Evolutionary conservation across 2,113 vertebrate genomes (phyloP).

Genomic region (Crotalus helleri): DNA sequence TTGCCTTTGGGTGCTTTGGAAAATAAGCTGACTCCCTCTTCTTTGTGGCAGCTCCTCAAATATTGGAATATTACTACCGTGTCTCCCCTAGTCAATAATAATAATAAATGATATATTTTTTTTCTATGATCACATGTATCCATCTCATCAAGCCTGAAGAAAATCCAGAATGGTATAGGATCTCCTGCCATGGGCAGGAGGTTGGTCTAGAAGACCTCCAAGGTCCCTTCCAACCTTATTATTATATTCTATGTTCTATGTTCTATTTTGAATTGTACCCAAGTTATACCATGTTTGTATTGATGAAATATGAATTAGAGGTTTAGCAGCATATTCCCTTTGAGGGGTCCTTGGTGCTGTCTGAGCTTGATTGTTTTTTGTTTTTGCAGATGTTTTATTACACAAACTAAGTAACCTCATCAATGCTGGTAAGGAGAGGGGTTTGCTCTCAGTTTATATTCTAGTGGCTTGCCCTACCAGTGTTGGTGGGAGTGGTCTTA

Average conservation of each 20-base stretch:
- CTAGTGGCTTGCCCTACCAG: neutral
- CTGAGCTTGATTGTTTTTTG: neutral
- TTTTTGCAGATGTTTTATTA: neutral
- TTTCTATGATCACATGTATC: neutral
- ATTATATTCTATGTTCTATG: neutral
- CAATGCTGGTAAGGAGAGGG: neutral
- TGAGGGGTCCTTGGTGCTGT: neutral
- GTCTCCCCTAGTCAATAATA: too few relatives aligned
- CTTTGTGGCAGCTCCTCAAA: too few relatives aligned
- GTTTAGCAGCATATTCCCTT: neutral
- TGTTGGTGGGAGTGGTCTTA: neutral
- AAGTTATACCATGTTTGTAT: neutral
- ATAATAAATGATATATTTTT: too few relatives aligned
- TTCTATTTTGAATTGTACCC: neutral
- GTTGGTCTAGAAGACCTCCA: neutral
- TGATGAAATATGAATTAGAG: neutral
- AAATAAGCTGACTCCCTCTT: too few relatives aligned
- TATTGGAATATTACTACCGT: too few relatives aligned
- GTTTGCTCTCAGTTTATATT: neutral
- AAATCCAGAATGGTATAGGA: neutral
- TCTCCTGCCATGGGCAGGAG: neutral
- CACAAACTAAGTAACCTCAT: neutral
- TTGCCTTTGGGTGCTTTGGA: too few relatives aligned
- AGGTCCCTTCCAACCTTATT: neutral
- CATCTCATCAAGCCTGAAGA: neutral